Base-by-base conservation (phyloP, 2,113 vertebrate species). In the Nesoenas mayeri region DNA sequence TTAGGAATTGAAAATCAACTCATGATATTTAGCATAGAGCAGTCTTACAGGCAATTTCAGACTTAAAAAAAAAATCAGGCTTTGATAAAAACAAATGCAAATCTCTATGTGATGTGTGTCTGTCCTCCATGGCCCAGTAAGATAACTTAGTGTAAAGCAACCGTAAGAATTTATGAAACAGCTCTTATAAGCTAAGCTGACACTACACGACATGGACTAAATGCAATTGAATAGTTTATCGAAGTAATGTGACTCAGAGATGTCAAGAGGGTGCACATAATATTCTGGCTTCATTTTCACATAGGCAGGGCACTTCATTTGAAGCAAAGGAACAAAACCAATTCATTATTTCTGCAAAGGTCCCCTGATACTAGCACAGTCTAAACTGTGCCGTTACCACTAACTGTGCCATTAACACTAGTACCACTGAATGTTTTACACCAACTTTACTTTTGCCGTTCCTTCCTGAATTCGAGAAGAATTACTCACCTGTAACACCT, bases 1-100 rank as follows among this genome's bases (percentile, higher is more conserved):
- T 97, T 90, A 95, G 87, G 87, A 96, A 89, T 60, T 75, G 44
- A 89, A 97, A 96, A 89, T 80, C 6, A 94, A 64, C 74, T 96
- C 57, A 48, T 78, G n/a, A 78, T 93, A 89, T 40, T 70, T 75
- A 95, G n/a, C 67, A 73, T 34, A 72, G 60, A 94, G 72, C 64
- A 88, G 60, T 25, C 48, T 88, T 87, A 94, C 8, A 79, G 72
- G 75, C 82, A 96, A 78, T 79, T 83, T 88, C 51, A 48, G 42
- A 78, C 67, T 95, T 71, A n/a, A 82, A n/a, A 47, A 51, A 96
- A 40, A 15, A 95, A 85, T 87, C 40, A 51, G 77, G 11, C 36
- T 94, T 75, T 34, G 1, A 48, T 77, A 47, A 79, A 79, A 70
- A 58, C 32, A 65, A 88, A 79, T 51, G 31, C 86, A 61, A 56